phyloP scores from a whole-genome alignment of 1,140 invertebrate species.

The Papilio dardanus region DNA sequence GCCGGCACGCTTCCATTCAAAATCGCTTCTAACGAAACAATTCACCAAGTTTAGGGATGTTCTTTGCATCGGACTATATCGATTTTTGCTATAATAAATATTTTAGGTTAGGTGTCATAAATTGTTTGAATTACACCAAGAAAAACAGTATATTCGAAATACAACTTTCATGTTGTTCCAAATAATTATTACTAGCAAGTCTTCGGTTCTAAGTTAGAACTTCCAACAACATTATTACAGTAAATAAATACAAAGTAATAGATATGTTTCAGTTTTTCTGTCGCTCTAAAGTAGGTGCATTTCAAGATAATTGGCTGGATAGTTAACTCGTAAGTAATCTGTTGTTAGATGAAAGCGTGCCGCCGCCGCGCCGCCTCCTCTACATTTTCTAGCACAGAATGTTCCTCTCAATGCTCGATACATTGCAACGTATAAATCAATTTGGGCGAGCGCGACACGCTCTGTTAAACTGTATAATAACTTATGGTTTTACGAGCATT shows the following conservation, averaged over 20 bases:
- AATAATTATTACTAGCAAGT: not conserved
- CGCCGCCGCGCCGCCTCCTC: not conserved
- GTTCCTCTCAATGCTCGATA: not conserved
- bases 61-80: not conserved
- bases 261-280: not conserved
- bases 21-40: slow-evolving; percentile 46
- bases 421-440: not conserved
- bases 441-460: slow-evolving; percentile 7
- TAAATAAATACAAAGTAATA: not conserved
- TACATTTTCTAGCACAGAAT: not conserved
- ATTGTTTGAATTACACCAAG: not conserved
- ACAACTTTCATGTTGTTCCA: not conserved
- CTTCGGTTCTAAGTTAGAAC: too few relatives aligned
- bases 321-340: not conserved
- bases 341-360: slow-evolving; percentile 6
- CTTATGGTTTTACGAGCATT: slow-evolving; percentile 23
- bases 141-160: not conserved
- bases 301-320: not conserved
- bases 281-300: not conserved
- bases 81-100: not conserved
- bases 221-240: not conserved
- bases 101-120: not conserved
- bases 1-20: slow-evolving; percentile 54
- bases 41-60: slow-evolving; percentile 43
- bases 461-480: slow-evolving; percentile 22